A percentile compares a stretch with the other conserved stretches of the same genome.
Evolutionary conservation across 2,888 invertebrate genomes (phyloP).

Genomic region (Anarsia innoxiella): DNA sequence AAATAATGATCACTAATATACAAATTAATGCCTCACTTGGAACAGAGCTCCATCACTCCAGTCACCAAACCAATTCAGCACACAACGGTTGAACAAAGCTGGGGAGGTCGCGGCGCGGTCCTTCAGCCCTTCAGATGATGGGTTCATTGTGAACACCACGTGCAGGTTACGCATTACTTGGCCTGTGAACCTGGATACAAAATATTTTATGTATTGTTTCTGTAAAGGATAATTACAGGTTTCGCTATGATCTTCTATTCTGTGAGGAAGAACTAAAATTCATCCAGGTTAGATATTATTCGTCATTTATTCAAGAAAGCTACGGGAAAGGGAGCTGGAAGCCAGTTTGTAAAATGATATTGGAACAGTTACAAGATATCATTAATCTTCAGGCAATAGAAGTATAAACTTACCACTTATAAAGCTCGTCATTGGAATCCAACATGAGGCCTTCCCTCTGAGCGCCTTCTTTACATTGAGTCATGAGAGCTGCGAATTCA

Average conservation of each 20-base stretch:
- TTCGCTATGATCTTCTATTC: too few relatives aligned
- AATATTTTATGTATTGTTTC: too few relatives aligned
- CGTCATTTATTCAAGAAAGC: too few relatives aligned
- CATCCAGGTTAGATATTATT: too few relatives aligned
- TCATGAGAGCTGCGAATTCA: conserved; percentile 99
- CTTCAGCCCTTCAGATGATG: conserved; percentile 97
- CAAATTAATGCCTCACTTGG: conserved; percentile 77
- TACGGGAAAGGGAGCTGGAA: too few relatives aligned
- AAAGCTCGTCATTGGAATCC: conserved; percentile 98
- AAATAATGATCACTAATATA: too few relatives aligned
- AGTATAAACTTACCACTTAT: conserved; percentile 86
- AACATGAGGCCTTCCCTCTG: conserved; percentile 98
- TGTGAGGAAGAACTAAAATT: too few relatives aligned
- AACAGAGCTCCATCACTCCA: conserved; percentile 98
- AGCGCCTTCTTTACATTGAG: conserved; percentile 99
- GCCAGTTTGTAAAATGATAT: too few relatives aligned
- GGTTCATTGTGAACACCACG: conserved; percentile 99
- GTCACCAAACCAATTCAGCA: conserved; percentile 99
- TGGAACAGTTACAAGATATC: too few relatives aligned
- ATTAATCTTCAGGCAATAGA: too few relatives aligned
- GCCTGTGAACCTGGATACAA: conserved; percentile 93
- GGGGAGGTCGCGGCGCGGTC: conserved; percentile 99
- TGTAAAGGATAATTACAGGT: too few relatives aligned
- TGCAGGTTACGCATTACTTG: conserved; percentile 99
- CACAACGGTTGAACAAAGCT: conserved; percentile 98